Evolutionary conservation across 2,888 invertebrate species (phyloP).

Genomic region (Ectropis crepuscularia): DNA sequence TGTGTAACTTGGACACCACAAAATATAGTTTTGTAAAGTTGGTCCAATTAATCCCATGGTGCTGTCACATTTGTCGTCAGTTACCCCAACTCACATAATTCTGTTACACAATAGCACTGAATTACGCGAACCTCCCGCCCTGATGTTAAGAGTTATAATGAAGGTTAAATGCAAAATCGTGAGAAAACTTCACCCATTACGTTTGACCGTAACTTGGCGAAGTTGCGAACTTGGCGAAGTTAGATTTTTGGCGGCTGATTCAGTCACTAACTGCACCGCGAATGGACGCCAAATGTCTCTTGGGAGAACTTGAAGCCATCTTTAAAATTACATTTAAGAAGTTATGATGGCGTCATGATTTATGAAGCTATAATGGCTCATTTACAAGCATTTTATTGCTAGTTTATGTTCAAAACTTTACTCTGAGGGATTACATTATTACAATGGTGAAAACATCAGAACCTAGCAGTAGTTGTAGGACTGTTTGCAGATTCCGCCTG

Average conservation of each 20-base stretch:
- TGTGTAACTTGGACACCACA: too few relatives aligned
- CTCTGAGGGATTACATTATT: too few relatives aligned
- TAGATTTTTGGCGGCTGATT: conserved; percentile 11
- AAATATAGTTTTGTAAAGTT: not conserved
- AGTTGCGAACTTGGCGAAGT: conserved; percentile 14
- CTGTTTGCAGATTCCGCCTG: too few relatives aligned
- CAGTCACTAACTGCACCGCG: conserved; percentile 20
- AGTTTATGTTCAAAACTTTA: not conserved
- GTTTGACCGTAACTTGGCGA: conserved; percentile 21
- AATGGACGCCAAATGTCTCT: conserved; percentile 13
- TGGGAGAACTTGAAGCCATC: conserved; percentile 2
- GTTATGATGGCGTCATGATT: conserved; percentile 1
- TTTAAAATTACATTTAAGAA: conserved; percentile 8
- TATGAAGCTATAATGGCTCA: not conserved
- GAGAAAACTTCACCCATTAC: conserved; percentile 23
- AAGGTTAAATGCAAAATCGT: conserved; percentile 30
- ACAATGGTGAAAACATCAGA: too few relatives aligned
- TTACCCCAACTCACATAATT: conserved; percentile 18
- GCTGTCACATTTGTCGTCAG: conserved; percentile 12
- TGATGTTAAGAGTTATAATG: conserved; percentile 15
- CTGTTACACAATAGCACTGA: conserved; percentile 17
- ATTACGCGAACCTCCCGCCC: conserved; percentile 9
- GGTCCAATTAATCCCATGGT: too few relatives aligned
- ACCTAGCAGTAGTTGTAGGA: too few relatives aligned
- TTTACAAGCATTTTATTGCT: not conserved